These are phyloP conservation scores for Manduca sexta DNA, from an alignment of 1,140 invertebrate species.

Conservation along the genomic window DNA sequence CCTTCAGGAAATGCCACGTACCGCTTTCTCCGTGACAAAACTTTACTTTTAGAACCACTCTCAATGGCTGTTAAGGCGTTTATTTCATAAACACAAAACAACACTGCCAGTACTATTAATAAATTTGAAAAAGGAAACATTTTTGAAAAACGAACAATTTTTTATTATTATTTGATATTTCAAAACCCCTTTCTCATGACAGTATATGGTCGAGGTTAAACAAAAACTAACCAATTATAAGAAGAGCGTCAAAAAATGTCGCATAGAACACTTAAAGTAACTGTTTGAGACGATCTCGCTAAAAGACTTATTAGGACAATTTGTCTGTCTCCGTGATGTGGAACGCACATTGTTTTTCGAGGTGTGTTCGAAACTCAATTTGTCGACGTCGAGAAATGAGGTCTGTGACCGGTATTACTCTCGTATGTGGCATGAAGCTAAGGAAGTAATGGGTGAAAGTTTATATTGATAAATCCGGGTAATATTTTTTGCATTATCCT, in stretches of 20 bases:
- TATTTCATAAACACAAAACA: conserved; percentile 8
- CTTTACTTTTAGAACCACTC: conserved; percentile 17
- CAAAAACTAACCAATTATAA: conserved; percentile 1
- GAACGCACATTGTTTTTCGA: conserved; percentile 1
- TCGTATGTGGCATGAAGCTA: too few species aligned
- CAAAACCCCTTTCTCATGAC: too few species aligned
- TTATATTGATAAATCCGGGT: too few species aligned
- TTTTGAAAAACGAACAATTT: not conserved
- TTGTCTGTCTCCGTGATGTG: not conserved
- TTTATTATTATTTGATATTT: not conserved
- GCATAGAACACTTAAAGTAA: not conserved
- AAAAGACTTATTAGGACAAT: conserved; percentile 7
- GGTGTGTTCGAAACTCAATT: not conserved
- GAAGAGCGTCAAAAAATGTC: conserved; percentile 3
- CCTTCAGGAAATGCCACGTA: conserved; percentile 83
- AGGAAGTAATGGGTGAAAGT: too few species aligned
- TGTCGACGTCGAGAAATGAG: conserved; percentile 2
- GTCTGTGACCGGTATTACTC: not conserved
- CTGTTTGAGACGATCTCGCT: conserved; percentile 1
- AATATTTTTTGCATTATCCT: too few species aligned
- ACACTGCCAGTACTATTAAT: conserved; percentile 4
- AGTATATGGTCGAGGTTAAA: not conserved
- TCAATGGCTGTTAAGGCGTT: not conserved
- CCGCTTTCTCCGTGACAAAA: conserved; percentile 74
- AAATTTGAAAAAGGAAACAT: conserved; percentile 9